phyloP scores from a whole-genome alignment of 2,888 invertebrate species.

The Perithous albicinctus region DNA sequence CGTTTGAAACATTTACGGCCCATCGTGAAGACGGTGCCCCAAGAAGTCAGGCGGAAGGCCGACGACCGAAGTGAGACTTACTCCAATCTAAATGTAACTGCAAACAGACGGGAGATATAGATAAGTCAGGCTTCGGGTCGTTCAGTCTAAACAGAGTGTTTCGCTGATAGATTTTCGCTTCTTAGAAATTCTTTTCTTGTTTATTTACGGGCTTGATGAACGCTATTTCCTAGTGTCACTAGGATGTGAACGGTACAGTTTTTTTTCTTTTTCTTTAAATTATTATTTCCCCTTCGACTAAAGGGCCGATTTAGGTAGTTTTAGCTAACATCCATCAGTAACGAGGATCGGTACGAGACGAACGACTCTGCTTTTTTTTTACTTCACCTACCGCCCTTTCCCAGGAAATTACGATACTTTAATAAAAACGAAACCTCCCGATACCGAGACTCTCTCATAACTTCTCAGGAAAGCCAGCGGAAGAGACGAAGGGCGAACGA shows the following conservation, averaged over 20 bases:
- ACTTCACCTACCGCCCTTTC: constrained; percentile 59
- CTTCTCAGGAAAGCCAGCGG: constrained; percentile 63
- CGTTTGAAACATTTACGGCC: constrained; percentile 56
- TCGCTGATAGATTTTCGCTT: constrained; percentile 53
- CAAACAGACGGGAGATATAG: constrained; percentile 54
- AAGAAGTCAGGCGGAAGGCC: constrained; percentile 52
- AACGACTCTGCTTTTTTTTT: constrained; percentile 53
- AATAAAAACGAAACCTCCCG: constrained; percentile 47
- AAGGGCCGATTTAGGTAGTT: constrained; percentile 52
- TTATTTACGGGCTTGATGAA: constrained; percentile 36
- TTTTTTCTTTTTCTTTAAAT: too few relatives aligned
- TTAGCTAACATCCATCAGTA: constrained; percentile 61
- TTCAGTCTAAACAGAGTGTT: constrained; percentile 62
- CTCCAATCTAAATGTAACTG: constrained; percentile 52
- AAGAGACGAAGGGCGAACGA: constrained; percentile 64
- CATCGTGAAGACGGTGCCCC: constrained; percentile 29
- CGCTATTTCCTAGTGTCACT: constrained; percentile 55
- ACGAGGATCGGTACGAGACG: constrained; percentile 65
- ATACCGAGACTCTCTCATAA: constrained; percentile 56
- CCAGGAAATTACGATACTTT: constrained; percentile 63
- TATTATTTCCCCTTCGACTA: constrained; percentile 50
- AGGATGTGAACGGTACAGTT: constrained; percentile 57
- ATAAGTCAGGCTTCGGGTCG: constrained; percentile 63
- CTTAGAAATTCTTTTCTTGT: constrained; percentile 35
- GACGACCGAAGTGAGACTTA: constrained; percentile 48